A percentile compares a stretch with the other conserved stretches of the same genome.
Conservation (phyloP, 2,888 invertebrate species). For the Argyra leucocephala region DNA sequence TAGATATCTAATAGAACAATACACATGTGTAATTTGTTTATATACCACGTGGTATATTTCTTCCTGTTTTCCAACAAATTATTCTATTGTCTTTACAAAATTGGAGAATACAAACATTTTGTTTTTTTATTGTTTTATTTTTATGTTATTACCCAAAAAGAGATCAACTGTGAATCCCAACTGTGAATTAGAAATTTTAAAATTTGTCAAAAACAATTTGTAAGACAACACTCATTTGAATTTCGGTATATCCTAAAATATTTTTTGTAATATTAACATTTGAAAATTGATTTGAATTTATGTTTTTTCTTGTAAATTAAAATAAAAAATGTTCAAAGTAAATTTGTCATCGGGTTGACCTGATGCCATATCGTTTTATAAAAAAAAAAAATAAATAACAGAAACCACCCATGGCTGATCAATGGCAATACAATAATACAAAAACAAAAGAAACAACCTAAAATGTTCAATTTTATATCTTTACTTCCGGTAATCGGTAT, state of each 20-base stretch:
- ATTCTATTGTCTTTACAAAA: background rate
- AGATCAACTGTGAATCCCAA: background rate
- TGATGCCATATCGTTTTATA: background rate
- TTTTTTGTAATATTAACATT: background rate
- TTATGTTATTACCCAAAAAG: background rate
- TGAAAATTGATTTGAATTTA: background rate
- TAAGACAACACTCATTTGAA: no score
- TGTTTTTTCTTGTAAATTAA: background rate
- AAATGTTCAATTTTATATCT: background rate
- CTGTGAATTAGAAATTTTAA: no score
- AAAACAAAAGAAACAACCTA: background rate
- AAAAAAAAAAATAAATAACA: background rate
- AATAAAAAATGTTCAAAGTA: background rate
- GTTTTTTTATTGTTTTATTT: background rate
- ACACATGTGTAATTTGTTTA: slow-evolving; percentile 1
- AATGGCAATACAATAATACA: background rate
- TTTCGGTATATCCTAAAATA: no score
- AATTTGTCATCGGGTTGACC: background rate
- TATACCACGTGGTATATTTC: background rate
- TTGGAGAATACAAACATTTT: background rate
- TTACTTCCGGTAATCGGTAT: slow-evolving; percentile 1
- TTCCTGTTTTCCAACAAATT: background rate
- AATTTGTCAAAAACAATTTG: no score
- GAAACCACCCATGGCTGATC: background rate
- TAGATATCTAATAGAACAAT: no score